Conservation (phyloP, 2,113 vertebrate genomes). For the Hyla sarda region DNA sequence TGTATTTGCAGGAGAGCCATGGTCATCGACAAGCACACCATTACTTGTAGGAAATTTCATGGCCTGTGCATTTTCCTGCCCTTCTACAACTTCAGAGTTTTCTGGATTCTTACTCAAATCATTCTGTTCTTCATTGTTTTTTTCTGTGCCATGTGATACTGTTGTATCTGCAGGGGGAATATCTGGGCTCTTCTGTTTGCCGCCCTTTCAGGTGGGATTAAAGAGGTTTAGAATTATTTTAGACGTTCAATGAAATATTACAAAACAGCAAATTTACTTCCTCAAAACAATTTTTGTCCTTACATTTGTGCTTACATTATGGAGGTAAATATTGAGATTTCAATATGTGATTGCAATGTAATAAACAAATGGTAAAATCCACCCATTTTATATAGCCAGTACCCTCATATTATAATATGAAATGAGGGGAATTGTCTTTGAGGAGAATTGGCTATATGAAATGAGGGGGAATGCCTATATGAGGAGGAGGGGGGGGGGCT, state of each 20-base stretch:
- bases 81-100: not conserved
- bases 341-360: no score
- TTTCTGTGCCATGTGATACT: not conserved
- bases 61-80: not conserved
- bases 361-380: no score
- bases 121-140: not conserved
- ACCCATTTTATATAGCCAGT: no score
- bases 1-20: not conserved
- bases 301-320: no score
- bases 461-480: no score
- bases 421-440: no score
- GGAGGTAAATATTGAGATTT: no score
- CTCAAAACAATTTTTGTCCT: not conserved
- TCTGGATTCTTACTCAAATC: no score
- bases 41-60: not conserved
- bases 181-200: slow-evolving; percentile 18
- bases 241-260: not conserved
- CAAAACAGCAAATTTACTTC: not conserved
- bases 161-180: not conserved
- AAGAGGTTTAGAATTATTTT: not conserved
- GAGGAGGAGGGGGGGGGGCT: no score
- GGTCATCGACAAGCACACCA: not conserved
- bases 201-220: slow-evolving; percentile 17
- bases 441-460: no score
- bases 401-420: no score